Percentiles rank a stretch among this genome's conserved stretches.
These are phyloP conservation scores for Heliconius ismenius DNA, from an alignment of 2,888 invertebrate species.

Conservation along the genomic window DNA sequence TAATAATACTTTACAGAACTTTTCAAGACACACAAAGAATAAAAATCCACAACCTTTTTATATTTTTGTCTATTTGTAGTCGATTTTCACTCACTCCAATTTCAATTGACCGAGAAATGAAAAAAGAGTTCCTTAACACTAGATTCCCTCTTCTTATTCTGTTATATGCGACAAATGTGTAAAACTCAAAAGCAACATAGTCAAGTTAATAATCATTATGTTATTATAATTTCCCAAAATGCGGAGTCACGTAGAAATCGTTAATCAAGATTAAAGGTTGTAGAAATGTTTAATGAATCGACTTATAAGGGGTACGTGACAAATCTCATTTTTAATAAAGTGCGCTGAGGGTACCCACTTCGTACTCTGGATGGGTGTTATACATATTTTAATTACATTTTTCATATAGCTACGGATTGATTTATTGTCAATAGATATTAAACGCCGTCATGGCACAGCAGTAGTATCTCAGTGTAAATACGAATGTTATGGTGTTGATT, in stretches of 20 bases:
- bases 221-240: constrained; percentile 47
- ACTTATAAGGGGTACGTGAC: constrained; percentile 73
- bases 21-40: too few relatives aligned
- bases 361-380: constrained; percentile 37
- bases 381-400: constrained; percentile 23
- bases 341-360: constrained; percentile 42
- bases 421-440: constrained; percentile 9
- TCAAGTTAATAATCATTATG: constrained; percentile 12
- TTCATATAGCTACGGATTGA: constrained; percentile 5
- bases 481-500: too few relatives aligned
- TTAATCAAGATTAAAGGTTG: constrained; percentile 68
- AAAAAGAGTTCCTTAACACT: background rate
- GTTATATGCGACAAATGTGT: background rate
- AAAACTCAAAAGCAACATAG: background rate
- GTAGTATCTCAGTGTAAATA: too few relatives aligned
- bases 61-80: background rate
- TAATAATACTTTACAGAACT: too few relatives aligned
- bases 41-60: background rate
- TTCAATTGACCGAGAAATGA: background rate
- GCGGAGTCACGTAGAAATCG: constrained; percentile 66
- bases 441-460: too few relatives aligned
- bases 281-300: constrained; percentile 61
- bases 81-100: background rate
- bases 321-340: constrained; percentile 64
- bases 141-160: background rate